Base-by-base conservation (phyloP, 2,888 invertebrate genomes). In the Drosophila putrida region DNA sequence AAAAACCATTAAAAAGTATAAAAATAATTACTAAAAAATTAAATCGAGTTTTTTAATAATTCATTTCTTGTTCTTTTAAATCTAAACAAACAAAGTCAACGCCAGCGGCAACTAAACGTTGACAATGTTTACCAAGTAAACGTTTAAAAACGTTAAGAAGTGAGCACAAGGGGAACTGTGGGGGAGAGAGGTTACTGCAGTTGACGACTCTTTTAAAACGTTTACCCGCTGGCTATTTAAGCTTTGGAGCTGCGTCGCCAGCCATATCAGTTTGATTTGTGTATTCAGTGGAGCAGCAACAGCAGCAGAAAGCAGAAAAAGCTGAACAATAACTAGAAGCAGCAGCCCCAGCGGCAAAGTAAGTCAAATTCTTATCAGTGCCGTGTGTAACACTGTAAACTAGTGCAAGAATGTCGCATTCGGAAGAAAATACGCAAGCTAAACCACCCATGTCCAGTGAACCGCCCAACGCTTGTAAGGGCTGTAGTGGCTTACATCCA, bases 321-420 rank as follows among this genome's bases (percentile, higher is more conserved):
- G 20, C 67, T 38, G 43, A 25, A 9, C 69, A 43, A 41, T 31
- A 35, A 57, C 39, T 20, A 50, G 38, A 39, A 31, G 28, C 44
- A 27, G 13, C 44, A 10, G 38, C 11, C 33, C 28, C 61, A 58
- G 47, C 57, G 44, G 39, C 47, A 27, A n/a, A 10, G 53, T 54
- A 64, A 69, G 76, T 66, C 63, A 31, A 55, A 50, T 49, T 60
- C 28, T 70, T 69, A 69, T 68, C 74, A 55, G 63, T 59, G 58
- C 35, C 59, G 68, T 28, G 55, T 49, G 46, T 33, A 11, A 44
- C 39, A 44, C 36, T 64, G 62, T 46, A 63, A 81, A 63, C 59
- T 47, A 59, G 78, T 62, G 85, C 57, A 36, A 31, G 62, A 68
- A 80, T 80, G 80, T 78, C 82, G 61, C 75, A 74, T 35, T 61